Percentiles rank a stretch among this genome's conserved stretches.
Evolutionary conservation across 2,888 invertebrate species (phyloP).

Genomic region (Dryadula phaetusa): DNA sequence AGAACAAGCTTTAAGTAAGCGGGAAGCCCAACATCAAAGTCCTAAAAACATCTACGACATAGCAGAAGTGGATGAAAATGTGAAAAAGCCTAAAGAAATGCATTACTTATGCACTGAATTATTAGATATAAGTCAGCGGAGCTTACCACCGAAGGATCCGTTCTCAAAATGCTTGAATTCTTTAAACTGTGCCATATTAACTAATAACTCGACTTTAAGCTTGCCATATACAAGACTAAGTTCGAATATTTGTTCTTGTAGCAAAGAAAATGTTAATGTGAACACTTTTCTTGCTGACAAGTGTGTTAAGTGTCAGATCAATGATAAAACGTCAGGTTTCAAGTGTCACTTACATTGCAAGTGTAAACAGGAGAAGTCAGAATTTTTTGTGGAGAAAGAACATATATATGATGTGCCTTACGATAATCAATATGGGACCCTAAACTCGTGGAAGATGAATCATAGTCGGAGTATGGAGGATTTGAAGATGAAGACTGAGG

Average conservation of each 20-base stretch:
- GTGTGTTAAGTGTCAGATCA: conserved; percentile 63
- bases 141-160: conserved; percentile 58
- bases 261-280: conserved; percentile 54
- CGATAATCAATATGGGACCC: conserved; percentile 60
- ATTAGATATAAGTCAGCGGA: conserved; percentile 69
- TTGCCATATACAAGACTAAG: conserved; percentile 72
- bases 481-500: conserved; percentile 49
- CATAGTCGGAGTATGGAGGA: conserved; percentile 69
- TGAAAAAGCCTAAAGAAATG: conserved; percentile 72
- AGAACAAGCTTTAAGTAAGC: conserved; percentile 83
- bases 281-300: conserved; percentile 51
- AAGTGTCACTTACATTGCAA: conserved; percentile 75
- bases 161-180: conserved; percentile 73
- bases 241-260: conserved; percentile 59
- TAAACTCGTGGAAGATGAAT: conserved; percentile 57
- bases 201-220: conserved; percentile 67
- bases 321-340: conserved; percentile 61
- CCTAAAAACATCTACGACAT: conserved; percentile 57
- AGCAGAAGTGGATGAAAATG: conserved; percentile 57
- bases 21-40: conserved; percentile 65
- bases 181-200: conserved; percentile 69
- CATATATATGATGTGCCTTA: conserved; percentile 87
- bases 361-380: conserved; percentile 60
- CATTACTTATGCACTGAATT: conserved; percentile 81
- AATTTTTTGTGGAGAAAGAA: conserved; percentile 74